Percentiles rank a stretch among this genome's conserved stretches.
Evolutionary conservation across 2,113 vertebrate species (phyloP).

Genomic region (Azemiops feae): DNA sequence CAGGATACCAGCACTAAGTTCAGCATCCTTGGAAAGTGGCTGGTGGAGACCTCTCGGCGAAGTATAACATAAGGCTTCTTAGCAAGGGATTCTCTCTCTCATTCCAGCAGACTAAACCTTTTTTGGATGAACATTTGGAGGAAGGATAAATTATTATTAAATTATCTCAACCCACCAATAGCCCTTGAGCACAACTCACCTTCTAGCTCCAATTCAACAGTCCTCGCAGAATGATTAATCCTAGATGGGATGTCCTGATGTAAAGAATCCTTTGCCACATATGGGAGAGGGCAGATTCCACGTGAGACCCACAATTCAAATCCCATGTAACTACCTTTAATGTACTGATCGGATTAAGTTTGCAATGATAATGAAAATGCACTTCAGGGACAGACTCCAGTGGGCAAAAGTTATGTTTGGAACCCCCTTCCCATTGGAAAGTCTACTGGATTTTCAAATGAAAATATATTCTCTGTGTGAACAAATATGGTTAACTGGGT

Average conservation of each 20-base stretch:
- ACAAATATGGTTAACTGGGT: not conserved
- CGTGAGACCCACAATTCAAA: not conserved
- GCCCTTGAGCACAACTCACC: not conserved
- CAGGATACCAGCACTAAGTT: not conserved
- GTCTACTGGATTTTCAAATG: not conserved
- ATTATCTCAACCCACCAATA: not conserved
- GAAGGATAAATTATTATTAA: not conserved
- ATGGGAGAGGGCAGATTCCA: not conserved
- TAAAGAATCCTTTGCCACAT: not conserved
- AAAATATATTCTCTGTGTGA: not conserved
- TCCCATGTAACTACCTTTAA: not conserved
- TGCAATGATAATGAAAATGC: not conserved
- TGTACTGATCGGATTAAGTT: not conserved
- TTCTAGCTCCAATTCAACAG: not conserved
- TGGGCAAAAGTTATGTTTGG: not conserved
- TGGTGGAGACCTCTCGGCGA: not conserved
- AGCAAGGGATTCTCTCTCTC: not conserved
- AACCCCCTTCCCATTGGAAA: not conserved
- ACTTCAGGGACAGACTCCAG: not conserved
- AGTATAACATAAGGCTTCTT: not conserved
- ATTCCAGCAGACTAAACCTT: not conserved
- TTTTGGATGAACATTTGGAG: not conserved
- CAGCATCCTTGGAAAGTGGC: not conserved
- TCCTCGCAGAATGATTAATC: not conserved
- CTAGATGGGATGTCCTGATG: not conserved